Evolutionary conservation across 2,888 invertebrate species (phyloP).

Genomic region (Cosmorhoe ocellata): DNA sequence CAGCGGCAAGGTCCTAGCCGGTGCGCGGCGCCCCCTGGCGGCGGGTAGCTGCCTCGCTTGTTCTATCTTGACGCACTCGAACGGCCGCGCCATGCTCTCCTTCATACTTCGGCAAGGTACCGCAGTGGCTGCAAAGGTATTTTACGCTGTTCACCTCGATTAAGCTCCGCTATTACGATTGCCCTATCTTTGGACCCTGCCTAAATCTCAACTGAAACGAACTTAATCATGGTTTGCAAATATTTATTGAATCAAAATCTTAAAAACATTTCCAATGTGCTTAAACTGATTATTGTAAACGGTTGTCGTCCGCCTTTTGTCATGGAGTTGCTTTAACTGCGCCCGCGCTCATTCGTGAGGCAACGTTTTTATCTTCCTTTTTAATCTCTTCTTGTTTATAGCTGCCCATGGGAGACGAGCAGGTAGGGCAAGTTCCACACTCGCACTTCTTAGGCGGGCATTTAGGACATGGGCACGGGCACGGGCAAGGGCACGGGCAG

Average conservation of each 20-base stretch:
- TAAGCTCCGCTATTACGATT: conserved; percentile 38
- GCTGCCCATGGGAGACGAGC: conserved; percentile 28
- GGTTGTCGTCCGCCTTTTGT: conserved; percentile 16
- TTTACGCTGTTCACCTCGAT: conserved; percentile 63
- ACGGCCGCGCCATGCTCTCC: conserved; percentile 41
- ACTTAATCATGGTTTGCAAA: conserved; percentile 10
- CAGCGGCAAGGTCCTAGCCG: conserved; percentile 29
- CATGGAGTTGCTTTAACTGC: conserved; percentile 41
- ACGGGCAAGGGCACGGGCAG: conserved; percentile 14
- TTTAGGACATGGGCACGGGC: conserved; percentile 22
- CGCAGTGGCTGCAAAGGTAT: conserved; percentile 68
- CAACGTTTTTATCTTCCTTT: conserved; percentile 40
- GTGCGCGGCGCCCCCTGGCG: conserved; percentile 28
- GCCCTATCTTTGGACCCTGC: conserved; percentile 12
- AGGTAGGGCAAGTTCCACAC: conserved; percentile 37
- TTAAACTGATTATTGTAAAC: conserved; percentile 23
- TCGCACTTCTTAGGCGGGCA: conserved; percentile 39
- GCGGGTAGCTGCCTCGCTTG: conserved; percentile 40
- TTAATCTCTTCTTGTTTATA: conserved; percentile 35
- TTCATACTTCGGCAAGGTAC: conserved; percentile 50
- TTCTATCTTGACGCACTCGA: conserved; percentile 43
- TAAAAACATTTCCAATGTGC: conserved; percentile 17
- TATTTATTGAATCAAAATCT: conserved; percentile 24
- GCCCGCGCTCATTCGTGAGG: conserved; percentile 33
- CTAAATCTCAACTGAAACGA: conserved; percentile 5